Base-by-base conservation (phyloP, 2,113 vertebrate genomes). In the Hystrix brachyura region DNA sequence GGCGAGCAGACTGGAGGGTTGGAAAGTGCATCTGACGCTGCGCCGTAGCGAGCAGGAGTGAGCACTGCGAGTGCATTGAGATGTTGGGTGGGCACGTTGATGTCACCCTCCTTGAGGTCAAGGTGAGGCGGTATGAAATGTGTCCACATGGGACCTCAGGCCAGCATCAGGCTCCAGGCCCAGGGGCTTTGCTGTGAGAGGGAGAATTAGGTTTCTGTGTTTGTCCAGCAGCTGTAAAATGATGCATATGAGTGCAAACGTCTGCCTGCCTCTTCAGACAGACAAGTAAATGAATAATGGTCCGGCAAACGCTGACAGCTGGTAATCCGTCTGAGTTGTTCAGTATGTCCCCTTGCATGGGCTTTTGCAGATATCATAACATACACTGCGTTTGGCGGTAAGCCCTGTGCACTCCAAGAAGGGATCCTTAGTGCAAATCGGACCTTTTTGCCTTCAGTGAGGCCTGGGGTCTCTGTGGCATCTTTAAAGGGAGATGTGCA, bases 341-440 rank as follows among this genome's bases (percentile, higher is more conserved):
- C 21, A 29, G 55, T 1, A 38, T 12, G 38, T 67, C 13, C 29
- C 38, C 12, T 46, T 81, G 34, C 64, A 62, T 59, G 29, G 18
- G 11, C 1, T 59, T 1, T 11, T 2, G 18, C 34, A 15, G 34
- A 25, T 0, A 12, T 46, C 43, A 11, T 11, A 18, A 72, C 0
- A 4, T 6, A 0, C 5, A 0, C 1, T 12, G 2, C 0, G 17
- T n/a, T 67, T 13, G 13, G 64, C 64, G 7, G 2, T 1, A 7
- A 19, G 53, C 21, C 10, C 51, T 10, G 1, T 23, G 4, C 12
- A 7, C 55, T 34, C 59, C 19, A 9, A 38, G 76, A 81, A 27
- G 57, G 53, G 46, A 62, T 53, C 51, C 23, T 51, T 14, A 38
- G 53, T 34, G 11, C 8, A 32, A 27, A 12, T n/a, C 3, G 55